Conservation (phyloP, 1,140 invertebrate genomes). For the Phortica variegata region DNA sequence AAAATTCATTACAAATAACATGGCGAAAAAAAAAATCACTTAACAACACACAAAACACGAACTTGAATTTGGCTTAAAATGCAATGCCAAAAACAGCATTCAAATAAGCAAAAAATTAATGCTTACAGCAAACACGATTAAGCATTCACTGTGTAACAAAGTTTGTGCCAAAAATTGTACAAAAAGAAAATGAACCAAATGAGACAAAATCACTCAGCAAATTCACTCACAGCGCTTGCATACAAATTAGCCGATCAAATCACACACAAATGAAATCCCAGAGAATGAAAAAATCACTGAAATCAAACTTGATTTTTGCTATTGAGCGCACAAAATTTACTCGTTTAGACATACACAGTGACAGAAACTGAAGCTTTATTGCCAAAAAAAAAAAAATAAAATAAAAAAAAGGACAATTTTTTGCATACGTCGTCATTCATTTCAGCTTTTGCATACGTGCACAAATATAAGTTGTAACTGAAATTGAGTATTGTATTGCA, state of each 20-base stretch:
- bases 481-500: too few species aligned
- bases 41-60: background rate
- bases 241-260: background rate
- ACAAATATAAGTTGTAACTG: too few species aligned
- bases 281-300: slow-evolving; percentile 7
- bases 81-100: background rate
- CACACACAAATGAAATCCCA: slow-evolving; percentile 12
- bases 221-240: background rate
- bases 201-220: background rate
- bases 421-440: background rate
- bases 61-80: background rate
- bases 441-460: background rate
- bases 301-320: slow-evolving; percentile 10
- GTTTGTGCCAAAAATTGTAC: too few species aligned
- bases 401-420: background rate
- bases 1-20: background rate
- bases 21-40: background rate
- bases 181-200: too few species aligned
- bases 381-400: background rate
- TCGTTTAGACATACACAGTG: slow-evolving; percentile 23
- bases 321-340: too few species aligned
- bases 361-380: slow-evolving; percentile 1
- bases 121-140: too few species aligned
- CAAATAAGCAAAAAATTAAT: background rate
- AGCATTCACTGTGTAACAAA: too few species aligned